Base-by-base conservation (phyloP, 2,797 vertebrate genomes). In the Cossypha heuglini region DNA sequence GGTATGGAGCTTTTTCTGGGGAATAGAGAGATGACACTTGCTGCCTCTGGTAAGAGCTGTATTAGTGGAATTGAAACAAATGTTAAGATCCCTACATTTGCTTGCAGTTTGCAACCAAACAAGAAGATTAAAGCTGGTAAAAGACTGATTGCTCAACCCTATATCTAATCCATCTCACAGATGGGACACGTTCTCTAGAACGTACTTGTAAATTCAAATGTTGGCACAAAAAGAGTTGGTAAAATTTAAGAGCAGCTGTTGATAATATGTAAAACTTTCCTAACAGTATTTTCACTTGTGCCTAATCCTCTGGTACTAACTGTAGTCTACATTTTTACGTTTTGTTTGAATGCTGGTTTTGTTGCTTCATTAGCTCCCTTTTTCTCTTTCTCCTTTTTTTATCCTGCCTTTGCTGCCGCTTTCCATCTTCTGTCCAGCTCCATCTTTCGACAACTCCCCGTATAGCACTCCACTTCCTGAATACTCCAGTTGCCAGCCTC, bases 321-420 rank as follows among this genome's bases (percentile, higher is more conserved):
- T 97, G 81, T 98, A 98, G 97, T 97, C 97, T 98, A 93, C 97
- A 33, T 98, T 98, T 96, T 95, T 97, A 92, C 97, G 79, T 98
- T 98, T 98, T 97, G 97, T 98, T 97, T 97, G 98, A 98, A 98
- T 99, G 98, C 98, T 99, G 98, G 97, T 98, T 99, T 98, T 98
- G 98, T 99, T 99, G 99, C 99, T 99, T 99, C 98, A 99, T 99
- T 98, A 98, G 98, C 99, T 98, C 98, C 98, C 98, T 99, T 99
- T 99, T 99, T 97, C 97, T 98, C 97, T 98, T 95, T 98, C 97
- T 98, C 94, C 98, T 98, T 98, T 98, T 96, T 97, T 98, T 98
- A 98, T 98, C 98, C 98, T 97, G 98, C 97, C 98, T 98, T 96
- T 98, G 98, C 98, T 97, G 98, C 98, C 97, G 98, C 98, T 98